These are phyloP conservation scores for Turritopsis rubra DNA, from an alignment of 30 jellyfish, hydroid and myxozoan species.

Conservation along the genomic window DNA sequence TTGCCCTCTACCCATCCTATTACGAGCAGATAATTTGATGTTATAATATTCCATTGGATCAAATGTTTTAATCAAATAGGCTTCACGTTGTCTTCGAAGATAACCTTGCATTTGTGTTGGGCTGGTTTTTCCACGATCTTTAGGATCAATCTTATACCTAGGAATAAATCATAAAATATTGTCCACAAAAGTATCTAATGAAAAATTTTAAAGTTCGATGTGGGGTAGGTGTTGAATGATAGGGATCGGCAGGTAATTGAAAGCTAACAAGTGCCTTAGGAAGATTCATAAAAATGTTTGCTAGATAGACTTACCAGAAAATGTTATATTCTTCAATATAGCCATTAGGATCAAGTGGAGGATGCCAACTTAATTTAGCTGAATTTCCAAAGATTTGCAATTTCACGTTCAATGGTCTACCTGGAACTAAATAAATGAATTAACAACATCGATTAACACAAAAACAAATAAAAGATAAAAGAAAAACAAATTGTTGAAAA, in stretches of 20 bases:
- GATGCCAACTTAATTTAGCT: slow-evolving; percentile 81
- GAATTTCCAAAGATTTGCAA: slow-evolving; percentile 69
- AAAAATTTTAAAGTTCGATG: no score
- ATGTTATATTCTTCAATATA: slow-evolving; percentile 32
- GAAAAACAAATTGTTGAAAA: neutral
- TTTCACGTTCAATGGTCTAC: slow-evolving; percentile 59
- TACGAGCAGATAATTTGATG: slow-evolving; percentile 59
- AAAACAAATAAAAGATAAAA: neutral
- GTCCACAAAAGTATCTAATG: no score
- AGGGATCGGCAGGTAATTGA: no score
- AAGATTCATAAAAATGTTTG: no score
- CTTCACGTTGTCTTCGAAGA: slow-evolving; percentile 30
- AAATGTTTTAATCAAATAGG: slow-evolving; percentile 26
- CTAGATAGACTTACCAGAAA: slow-evolving; percentile 25
- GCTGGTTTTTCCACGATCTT: neutral
- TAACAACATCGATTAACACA: neutral
- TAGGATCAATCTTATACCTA: neutral
- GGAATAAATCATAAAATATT: no score
- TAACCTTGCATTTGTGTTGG: neutral
- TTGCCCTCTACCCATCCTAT: slow-evolving; percentile 75
- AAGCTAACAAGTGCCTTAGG: no score
- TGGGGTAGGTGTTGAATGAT: neutral
- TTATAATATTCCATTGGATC: slow-evolving; percentile 55
- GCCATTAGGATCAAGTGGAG: slow-evolving; percentile 86
- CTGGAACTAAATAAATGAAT: slow-evolving; percentile 51